Base-by-base conservation (phyloP, 1,140 invertebrate species). In the Potamilus streckersoni region DNA sequence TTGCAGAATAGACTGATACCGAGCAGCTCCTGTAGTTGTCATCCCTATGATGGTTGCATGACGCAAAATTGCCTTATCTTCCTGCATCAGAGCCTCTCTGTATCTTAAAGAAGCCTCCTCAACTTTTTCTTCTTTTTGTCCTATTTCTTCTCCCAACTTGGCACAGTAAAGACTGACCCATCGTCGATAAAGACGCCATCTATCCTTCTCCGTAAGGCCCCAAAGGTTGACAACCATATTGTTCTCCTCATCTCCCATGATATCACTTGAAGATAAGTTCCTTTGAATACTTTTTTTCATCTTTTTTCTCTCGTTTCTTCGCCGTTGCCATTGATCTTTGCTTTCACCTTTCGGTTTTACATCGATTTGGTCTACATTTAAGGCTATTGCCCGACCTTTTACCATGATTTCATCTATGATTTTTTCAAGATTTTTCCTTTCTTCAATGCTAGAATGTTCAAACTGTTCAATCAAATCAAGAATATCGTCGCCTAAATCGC, bases 21-120 rank as follows among this genome's bases (percentile, higher is more conserved):
- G 76, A 14, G 87, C 87, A n/a, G 88, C 87, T 19, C 83, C 87
- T 17, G 88, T 88, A 23, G 87, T 89, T 38, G 88, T 89, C 88
- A 89, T 86, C 14, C 86, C 88, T 73, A 89, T 84, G 17, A 89
- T 76, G 3, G 76, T 80, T 13, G 83, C 90, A n/a, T 85, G 82
- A 67, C 80, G 69, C 74, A 89, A 81, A 15, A 90, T 83, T 23
- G 73, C 73, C 23, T 83, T 80, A 74, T 23, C 88, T 71, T 84
- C 83, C 61, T 85, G 71, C 55, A 81, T 74, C 23, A 80, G 59
- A 23, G 84, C 69, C 69, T 87, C 86, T 58, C 80, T 74, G 71
- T 84, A 82, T 38, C 80, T 74, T 68, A 60, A 67, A 12, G 73
- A 63, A 2, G 76, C 68, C 15, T 23, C 71, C 15, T 80, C 62